phyloP scores from a whole-genome alignment of 2,888 invertebrate species.

The Zhuqinia jingwanae region DNA sequence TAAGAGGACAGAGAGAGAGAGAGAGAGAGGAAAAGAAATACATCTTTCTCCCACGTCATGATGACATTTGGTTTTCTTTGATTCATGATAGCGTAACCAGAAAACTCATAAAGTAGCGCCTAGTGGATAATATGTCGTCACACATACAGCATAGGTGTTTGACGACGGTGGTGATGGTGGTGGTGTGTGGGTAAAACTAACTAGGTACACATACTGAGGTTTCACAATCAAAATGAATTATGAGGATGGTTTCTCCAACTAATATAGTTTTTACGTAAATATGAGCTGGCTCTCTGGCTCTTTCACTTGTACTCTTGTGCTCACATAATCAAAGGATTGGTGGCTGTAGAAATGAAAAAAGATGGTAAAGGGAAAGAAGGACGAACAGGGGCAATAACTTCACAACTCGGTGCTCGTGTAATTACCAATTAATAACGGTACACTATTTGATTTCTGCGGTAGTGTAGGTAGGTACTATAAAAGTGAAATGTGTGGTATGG shows the following conservation, averaged over 20 bases:
- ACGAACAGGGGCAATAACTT: conserved; percentile 37
- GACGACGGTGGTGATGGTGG: background rate
- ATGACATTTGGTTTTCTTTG: conserved; percentile 49
- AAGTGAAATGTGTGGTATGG: background rate
- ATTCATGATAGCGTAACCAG: conserved; percentile 47
- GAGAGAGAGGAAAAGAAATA: conserved; percentile 5
- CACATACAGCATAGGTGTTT: background rate
- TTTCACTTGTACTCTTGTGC: conserved; percentile 23
- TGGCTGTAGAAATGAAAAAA: too few relatives aligned
- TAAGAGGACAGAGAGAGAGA: background rate
- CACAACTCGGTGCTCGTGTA: conserved; percentile 55
- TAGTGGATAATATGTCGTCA: background rate
- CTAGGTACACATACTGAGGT: too few relatives aligned
- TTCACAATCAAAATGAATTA: conserved; percentile 40
- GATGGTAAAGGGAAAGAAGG: too few relatives aligned
- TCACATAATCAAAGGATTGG: conserved; percentile 36
- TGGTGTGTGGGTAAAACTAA: background rate
- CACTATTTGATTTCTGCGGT: background rate
- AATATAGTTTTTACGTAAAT: conserved; percentile 19
- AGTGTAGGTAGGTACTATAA: background rate
- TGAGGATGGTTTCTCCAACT: conserved; percentile 3
- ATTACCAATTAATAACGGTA: conserved; percentile 56
- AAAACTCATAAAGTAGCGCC: conserved; percentile 15
- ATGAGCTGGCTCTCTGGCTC: background rate
- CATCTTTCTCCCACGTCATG: conserved; percentile 35